Evolutionary conservation across 2,888 invertebrate species (phyloP).

Genomic region (Cephus sareptanus): DNA sequence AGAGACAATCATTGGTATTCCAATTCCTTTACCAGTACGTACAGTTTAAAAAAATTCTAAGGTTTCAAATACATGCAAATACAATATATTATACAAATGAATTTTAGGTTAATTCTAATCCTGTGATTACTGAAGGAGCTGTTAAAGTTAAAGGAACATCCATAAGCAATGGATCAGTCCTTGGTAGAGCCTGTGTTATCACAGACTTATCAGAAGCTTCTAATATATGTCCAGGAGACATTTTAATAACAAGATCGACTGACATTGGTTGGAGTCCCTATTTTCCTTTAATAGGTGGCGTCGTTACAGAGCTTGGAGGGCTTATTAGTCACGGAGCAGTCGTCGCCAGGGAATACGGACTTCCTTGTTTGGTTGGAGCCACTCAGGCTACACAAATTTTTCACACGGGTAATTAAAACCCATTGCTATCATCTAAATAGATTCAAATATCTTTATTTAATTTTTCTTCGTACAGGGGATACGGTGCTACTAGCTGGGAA

Average conservation of each 20-base stretch:
- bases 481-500: constrained; percentile 38
- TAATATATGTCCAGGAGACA: constrained; percentile 69
- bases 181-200: constrained; percentile 80
- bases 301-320: constrained; percentile 86
- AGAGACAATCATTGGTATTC: constrained; percentile 70
- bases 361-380: constrained; percentile 86
- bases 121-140: constrained; percentile 21
- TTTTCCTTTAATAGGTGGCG: constrained; percentile 81
- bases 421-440: neutral
- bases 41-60: neutral
- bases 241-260: constrained; percentile 80
- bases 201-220: constrained; percentile 74
- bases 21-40: constrained; percentile 51
- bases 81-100: constrained; percentile 11
- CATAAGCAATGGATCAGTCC: constrained; percentile 76
- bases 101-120: constrained; percentile 8
- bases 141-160: constrained; percentile 72
- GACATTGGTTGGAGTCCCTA: constrained; percentile 90
- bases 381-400: constrained; percentile 75
- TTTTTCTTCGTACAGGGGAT: constrained; percentile 35
- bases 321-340: constrained; percentile 88
- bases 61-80: neutral
- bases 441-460: neutral
- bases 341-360: constrained; percentile 84
- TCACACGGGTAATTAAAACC: constrained; percentile 69